Evolutionary conservation across 2,113 vertebrate genomes (phyloP).

Genomic region (Cathartes aura): DNA sequence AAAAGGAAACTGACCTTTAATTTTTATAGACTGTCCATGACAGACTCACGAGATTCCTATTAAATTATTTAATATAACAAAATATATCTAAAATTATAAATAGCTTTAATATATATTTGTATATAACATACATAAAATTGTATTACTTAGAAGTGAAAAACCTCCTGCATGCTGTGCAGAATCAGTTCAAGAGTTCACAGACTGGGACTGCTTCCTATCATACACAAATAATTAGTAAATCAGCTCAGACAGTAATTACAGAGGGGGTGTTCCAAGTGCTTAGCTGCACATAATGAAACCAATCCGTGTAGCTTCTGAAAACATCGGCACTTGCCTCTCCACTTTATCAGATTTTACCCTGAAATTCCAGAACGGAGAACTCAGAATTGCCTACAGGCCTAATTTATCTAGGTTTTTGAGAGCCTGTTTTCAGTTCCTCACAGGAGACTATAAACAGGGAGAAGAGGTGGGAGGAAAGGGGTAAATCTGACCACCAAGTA

Average conservation of each 20-base stretch:
- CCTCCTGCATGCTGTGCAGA: background rate
- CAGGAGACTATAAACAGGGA: background rate
- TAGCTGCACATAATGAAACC: slow-evolving; percentile 11
- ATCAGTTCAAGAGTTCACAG: slow-evolving; percentile 49
- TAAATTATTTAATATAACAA: background rate
- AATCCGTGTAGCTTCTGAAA: background rate
- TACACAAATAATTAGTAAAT: slow-evolving; percentile 33
- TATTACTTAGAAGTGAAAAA: background rate
- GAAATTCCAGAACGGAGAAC: background rate
- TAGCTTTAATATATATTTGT: background rate
- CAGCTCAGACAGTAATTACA: slow-evolving; percentile 32
- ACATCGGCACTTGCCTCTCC: background rate
- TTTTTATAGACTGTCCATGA: background rate
- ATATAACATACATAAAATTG: background rate
- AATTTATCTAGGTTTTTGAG: background rate
- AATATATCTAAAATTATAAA: background rate
- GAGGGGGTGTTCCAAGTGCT: background rate
- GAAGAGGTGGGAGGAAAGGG: background rate
- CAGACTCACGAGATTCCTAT: background rate
- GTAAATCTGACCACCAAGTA: background rate
- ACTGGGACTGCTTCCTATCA: slow-evolving; percentile 28
- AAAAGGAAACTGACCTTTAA: background rate
- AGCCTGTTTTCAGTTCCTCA: background rate
- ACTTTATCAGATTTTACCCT: slow-evolving; percentile 1
- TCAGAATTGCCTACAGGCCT: background rate